Conservation (phyloP, 2,888 invertebrate genomes). For the Alloplasta piceator region DNA sequence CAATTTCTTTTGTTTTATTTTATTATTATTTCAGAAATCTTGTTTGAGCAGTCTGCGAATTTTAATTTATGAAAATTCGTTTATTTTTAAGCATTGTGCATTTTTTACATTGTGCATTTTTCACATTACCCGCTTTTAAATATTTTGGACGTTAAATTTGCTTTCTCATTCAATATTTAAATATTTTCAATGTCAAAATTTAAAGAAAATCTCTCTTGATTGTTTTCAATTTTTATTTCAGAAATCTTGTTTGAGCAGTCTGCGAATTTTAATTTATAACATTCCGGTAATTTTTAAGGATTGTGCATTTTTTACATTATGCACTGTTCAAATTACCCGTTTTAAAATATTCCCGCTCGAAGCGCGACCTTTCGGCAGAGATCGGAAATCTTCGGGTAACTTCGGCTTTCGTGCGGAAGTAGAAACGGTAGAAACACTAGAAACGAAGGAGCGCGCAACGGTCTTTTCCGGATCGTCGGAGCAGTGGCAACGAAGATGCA, state of each 20-base stretch:
- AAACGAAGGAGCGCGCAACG: neutral
- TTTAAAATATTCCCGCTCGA: neutral
- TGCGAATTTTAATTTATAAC: neutral
- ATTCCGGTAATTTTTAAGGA: neutral
- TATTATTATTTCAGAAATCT: neutral
- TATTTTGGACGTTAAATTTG: no score
- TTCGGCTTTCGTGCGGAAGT: neutral
- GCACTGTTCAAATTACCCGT: no score
- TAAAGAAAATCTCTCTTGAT: neutral
- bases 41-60: neutral
- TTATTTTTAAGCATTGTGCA: neutral
- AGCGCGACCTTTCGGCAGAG: neutral
- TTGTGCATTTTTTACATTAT: neutral
- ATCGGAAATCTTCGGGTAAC: neutral
- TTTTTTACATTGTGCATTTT: no score
- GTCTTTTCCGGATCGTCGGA: neutral
- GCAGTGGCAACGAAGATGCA: no score
- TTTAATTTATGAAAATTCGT: neutral
- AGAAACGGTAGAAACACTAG: no score
- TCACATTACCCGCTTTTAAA: no score
- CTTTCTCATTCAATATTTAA: neutral
- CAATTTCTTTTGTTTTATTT: neutral
- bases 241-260: neutral
- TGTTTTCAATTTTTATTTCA: neutral
- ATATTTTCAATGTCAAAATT: neutral